Percentiles rank a stretch among this genome's conserved stretches.
Evolutionary conservation across 2,113 vertebrate genomes (phyloP).

Genomic region (Elachura formosa): DNA sequence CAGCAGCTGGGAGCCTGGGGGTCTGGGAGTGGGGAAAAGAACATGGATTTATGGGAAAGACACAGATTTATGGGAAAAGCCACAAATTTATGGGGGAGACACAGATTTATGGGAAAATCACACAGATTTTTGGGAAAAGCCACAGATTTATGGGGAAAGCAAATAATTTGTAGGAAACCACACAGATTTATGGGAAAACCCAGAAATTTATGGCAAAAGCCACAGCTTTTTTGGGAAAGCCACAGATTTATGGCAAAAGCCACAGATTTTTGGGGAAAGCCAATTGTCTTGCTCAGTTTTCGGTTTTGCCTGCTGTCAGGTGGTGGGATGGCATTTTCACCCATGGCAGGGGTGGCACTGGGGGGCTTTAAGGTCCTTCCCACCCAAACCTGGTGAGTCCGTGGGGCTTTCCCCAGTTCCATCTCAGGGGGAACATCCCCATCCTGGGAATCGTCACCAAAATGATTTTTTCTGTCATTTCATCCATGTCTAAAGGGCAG

Average conservation of each 20-base stretch:
- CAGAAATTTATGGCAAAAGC: not conserved
- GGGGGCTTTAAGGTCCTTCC: no score
- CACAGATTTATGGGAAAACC: not conserved
- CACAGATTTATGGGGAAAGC: no score
- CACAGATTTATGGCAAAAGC: not conserved
- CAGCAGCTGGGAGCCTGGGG: not conserved
- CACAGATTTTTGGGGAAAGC: not conserved
- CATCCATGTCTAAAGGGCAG: not conserved
- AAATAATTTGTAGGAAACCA: no score
- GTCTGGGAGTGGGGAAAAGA: not conserved
- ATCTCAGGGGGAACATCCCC: not conserved
- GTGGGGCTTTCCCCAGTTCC: accelerated
- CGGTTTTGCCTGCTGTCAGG: no score
- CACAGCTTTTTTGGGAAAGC: not conserved
- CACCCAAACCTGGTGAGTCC: accelerated
- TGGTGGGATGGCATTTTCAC: no score
- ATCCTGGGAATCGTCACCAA: not conserved
- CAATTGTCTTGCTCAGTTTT: no score
- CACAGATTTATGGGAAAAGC: not conserved
- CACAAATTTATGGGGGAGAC: not conserved
- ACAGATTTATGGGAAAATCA: not conserved
- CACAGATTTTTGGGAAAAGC: not conserved
- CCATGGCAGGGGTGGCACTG: no score
- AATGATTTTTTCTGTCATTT: not conserved
- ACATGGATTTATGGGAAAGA: not conserved